Evolutionary conservation across 2,888 invertebrate genomes (phyloP), one percentile per base, ranked within the genome.

Genomic region (Acanthococcus lagerstroemiae): DNA sequence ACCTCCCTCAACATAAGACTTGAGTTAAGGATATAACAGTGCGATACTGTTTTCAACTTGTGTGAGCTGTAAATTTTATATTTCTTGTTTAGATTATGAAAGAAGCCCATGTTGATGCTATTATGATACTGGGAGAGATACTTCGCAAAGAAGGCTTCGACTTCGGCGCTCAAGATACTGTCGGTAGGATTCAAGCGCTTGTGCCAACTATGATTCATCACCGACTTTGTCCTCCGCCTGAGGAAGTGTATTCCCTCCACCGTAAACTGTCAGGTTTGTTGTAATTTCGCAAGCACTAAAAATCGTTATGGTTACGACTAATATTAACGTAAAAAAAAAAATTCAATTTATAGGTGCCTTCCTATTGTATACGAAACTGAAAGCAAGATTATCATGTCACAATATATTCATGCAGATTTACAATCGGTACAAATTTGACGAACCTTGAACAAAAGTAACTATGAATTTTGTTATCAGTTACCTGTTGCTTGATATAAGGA

Each of bases 241-340:
- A 97, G 76, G 97, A 99, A 78, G 92, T 95, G 71, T 99, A 99
- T 78, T 97, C 97, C 0, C 80, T 99, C 21, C 99, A 99, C 76
- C 82, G 97, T 67, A 99, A 99, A 78, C 77, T 84, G 73, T 80
- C 84, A 1, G 84, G 84, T 17, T 52, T 15, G n/a, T n/a, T n/a
- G n/a, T n/a, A n/a, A 7, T 22, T 50, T 37, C 24, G 27, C 3
- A 9, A 58, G 19, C 27, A 37, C 4, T 21, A 12, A 5, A n/a
- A n/a, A n/a, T n/a, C n/a, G n/a, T n/a, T n/a, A n/a, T n/a, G n/a
- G n/a, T n/a, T n/a, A n/a, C n/a, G n/a, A n/a, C n/a, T n/a, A n/a
- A n/a, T n/a, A n/a, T n/a, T n/a, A n/a, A n/a, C n/a, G n/a, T n/a
- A n/a, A n/a, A n/a, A n/a, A n/a, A n/a, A n/a, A n/a, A n/a, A n/a